Conservation (phyloP, 2,888 invertebrate genomes). For the Linnaemya tessellans region DNA sequence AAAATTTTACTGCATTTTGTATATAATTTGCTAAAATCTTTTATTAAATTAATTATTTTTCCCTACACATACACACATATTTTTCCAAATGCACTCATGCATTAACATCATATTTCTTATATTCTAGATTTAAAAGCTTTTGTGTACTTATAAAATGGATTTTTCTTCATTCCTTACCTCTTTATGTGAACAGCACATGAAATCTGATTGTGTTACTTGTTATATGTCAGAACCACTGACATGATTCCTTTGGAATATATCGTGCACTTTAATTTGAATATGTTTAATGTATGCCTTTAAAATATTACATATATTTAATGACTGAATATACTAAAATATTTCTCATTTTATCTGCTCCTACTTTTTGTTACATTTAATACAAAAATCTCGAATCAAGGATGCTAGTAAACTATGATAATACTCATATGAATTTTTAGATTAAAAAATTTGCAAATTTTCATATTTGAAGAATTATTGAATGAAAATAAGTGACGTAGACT, state of each 20-base stretch:
- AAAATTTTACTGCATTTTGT: no score
- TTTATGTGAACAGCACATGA: constrained; percentile 14
- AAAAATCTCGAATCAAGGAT: no score
- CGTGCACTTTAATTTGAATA: background rate
- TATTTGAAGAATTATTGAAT: no score
- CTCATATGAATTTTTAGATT: no score
- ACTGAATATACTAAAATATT: background rate
- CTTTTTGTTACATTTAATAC: no score
- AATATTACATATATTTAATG: background rate
- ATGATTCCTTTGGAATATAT: constrained; percentile 3
- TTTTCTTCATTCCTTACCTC: constrained; percentile 5
- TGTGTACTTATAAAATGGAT: background rate
- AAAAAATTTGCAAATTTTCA: no score
- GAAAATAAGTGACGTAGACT: no score
- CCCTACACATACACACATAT: background rate
- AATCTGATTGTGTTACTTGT: constrained; percentile 5
- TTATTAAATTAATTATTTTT: background rate
- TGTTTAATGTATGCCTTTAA: constrained; percentile 3
- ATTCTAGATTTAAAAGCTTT: background rate
- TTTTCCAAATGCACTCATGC: constrained; percentile 26
- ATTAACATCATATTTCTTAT: background rate
- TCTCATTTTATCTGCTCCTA: no score
- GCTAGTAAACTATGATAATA: no score
- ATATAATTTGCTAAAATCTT: background rate
- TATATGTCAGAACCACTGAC: background rate